Base-by-base conservation (phyloP, 2,797 vertebrate genomes). In the Sebastes taczanowskii region DNA sequence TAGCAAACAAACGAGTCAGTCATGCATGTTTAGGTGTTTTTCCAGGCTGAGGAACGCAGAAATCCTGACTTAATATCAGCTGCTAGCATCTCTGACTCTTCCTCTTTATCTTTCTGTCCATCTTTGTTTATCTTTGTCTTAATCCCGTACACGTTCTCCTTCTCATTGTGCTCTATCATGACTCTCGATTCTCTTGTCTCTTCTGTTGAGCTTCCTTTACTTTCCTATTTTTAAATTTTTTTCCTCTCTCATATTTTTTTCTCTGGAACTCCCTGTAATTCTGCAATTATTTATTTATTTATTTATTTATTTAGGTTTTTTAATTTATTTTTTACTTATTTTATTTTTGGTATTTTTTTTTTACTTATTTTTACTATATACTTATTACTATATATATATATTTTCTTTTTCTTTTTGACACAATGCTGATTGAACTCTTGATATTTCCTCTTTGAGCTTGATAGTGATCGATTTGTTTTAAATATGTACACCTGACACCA, bases 1-100 rank as follows among this genome's bases (percentile, higher is more conserved):
- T 34, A 64, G 16, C 49, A 38, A 35, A 71, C 65, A 42, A 5
- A 68, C 30, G 42, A 79, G 74, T 60, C 62, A 32, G 23, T 71
- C 49, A 60, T 49, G 72, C 78, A 52, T 59, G 74, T 65, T 7
- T 4, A 71, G 62, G 52, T 62, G 46, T 81, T 84, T 77, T 67
- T 20, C 11, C 52, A n/a, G 64, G 16, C 42, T 3, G 14, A 75
- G 46, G 77, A 86, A 86, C 82, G 55, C 68, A 64, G 58, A 56
- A 75, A 78, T 9, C 3, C 25, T 0, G 13, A 25, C 46, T 62
- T 25, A 7, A 34, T 56, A 63, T 60, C 27, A 22, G 20, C 58
- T 63, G 25, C 61, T 29, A 23, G 52, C 67, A 80, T 82, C 64
- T 76, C 71, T 29, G 7, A 23, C 55, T 62, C 22, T 55, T 29